These are phyloP conservation scores for Cygnus buccinator DNA, from an alignment of 2,113 vertebrate genomes.

Conservation along the genomic window DNA sequence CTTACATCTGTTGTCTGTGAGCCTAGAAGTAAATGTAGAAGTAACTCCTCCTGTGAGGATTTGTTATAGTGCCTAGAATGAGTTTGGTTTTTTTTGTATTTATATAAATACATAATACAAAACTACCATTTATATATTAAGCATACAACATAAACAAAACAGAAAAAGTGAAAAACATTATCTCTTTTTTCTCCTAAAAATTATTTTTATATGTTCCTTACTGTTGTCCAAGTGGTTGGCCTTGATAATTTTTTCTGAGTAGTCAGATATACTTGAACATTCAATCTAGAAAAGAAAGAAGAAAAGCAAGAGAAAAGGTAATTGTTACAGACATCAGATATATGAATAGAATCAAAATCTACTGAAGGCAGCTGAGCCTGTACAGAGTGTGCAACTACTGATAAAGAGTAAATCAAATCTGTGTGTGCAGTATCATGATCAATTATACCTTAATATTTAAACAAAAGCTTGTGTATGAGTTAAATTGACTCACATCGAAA, in stretches of 20 bases:
- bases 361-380: background rate
- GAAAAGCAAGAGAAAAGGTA: constrained; percentile 24
- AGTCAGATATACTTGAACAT: constrained; percentile 98
- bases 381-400: background rate
- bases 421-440: background rate
- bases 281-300: constrained; percentile 84
- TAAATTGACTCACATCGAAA: background rate
- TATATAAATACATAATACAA: background rate
- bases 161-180: background rate
- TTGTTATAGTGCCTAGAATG: background rate
- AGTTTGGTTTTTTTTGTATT: background rate
- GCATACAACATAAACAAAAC: background rate
- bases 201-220: constrained; percentile 75
- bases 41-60: background rate
- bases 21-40: background rate
- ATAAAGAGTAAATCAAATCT: background rate
- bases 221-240: constrained; percentile 95
- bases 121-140: background rate
- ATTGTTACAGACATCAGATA: background rate
- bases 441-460: background rate
- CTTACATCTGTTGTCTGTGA: background rate
- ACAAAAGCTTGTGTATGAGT: background rate
- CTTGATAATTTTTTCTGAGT: constrained; percentile 98
- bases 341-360: background rate
- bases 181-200: constrained; percentile 13